Percentiles rank a stretch among this genome's conserved stretches.
phyloP scores from a whole-genome alignment of 2,113 vertebrate species.

The Mirounga angustirostris region DNA sequence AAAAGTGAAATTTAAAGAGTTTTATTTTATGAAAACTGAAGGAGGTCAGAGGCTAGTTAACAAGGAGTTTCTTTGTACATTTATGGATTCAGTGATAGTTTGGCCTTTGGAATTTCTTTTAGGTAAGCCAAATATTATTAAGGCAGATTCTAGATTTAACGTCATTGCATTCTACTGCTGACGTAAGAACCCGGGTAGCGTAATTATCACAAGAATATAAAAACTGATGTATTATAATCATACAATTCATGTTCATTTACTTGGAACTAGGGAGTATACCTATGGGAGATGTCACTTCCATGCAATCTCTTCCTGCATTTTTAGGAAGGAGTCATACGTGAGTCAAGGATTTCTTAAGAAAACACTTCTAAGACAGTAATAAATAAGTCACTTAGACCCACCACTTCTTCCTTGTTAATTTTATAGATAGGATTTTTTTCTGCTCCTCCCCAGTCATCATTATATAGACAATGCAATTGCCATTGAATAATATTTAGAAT shows the following conservation, averaged over 20 bases:
- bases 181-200: neutral
- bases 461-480: neutral
- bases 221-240: neutral
- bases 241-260: neutral
- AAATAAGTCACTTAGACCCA: neutral
- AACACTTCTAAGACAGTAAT: neutral
- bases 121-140: neutral
- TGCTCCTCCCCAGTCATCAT: neutral
- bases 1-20: neutral
- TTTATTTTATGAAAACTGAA: neutral
- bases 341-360: constrained; percentile 27
- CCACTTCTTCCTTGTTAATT: neutral
- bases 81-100: neutral
- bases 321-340: neutral
- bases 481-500: neutral
- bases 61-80: neutral
- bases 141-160: neutral
- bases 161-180: neutral
- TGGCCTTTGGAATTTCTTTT: neutral
- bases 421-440: neutral
- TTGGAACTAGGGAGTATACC: neutral
- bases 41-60: neutral
- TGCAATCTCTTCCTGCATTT: neutral
- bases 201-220: neutral
- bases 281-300: neutral